phyloP scores from a whole-genome alignment of 2,888 invertebrate genomes.

The Allolobophora icterica region DNA sequence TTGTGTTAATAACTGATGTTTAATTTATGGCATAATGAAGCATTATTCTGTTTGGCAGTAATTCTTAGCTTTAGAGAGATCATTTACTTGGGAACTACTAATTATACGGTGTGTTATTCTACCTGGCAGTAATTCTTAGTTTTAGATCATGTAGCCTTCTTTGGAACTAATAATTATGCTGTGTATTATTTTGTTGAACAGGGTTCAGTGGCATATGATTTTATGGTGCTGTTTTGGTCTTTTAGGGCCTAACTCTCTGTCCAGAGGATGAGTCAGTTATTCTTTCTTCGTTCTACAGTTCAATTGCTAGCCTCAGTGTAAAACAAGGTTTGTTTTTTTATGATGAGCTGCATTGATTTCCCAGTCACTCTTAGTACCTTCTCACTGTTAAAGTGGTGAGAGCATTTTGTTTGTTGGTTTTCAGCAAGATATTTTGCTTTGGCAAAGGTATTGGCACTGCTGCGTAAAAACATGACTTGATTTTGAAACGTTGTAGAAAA shows the following conservation, averaged over 20 bases:
- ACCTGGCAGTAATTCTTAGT: no score
- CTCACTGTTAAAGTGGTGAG: no score
- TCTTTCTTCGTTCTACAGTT: constrained; percentile 87
- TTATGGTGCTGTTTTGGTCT: neutral
- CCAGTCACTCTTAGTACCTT: no score
- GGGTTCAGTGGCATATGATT: neutral
- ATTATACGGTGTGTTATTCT: neutral
- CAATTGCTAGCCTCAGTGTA: constrained; percentile 70
- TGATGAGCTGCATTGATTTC: neutral
- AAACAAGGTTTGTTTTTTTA: constrained; percentile 74
- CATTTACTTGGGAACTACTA: no score
- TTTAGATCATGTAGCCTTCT: no score
- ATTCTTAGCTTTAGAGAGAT: no score
- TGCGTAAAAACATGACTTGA: neutral
- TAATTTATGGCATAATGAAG: neutral
- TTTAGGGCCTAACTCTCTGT: constrained; percentile 61
- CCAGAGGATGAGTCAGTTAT: constrained; percentile 95
- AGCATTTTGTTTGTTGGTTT: no score
- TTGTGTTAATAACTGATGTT: neutral
- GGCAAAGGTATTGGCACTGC: neutral
- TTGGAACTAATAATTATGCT: no score
- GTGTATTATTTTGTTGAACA: neutral
- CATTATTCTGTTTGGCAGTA: neutral
- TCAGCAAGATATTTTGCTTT: neutral
- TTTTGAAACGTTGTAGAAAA: neutral